phyloP scores from a whole-genome alignment of 2,797 vertebrate species.

The Rhynchotus rufescens region DNA sequence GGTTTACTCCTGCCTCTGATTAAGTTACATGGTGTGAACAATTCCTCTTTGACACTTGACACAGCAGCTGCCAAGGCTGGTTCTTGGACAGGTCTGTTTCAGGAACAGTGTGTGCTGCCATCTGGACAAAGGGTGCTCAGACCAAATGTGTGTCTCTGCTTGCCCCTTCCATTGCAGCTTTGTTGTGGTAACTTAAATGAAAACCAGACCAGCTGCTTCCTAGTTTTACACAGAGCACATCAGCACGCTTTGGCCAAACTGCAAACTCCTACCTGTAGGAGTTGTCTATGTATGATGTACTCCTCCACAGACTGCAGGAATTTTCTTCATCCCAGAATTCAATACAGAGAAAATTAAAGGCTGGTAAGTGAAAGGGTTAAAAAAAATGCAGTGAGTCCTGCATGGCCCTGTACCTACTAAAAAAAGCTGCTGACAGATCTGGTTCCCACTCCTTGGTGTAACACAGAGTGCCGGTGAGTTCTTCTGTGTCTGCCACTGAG shows the following conservation, averaged over 20 bases:
- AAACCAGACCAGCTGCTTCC: conserved; percentile 52
- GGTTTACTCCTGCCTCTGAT: conserved; percentile 3
- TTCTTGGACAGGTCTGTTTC: background rate
- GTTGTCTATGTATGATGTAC: background rate
- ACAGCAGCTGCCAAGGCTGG: conserved; percentile 22
- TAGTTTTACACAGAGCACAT: conserved; percentile 42
- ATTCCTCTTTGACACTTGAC: conserved; percentile 21
- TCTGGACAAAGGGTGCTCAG: background rate
- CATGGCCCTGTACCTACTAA: background rate
- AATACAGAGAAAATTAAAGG: background rate
- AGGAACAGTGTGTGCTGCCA: conserved; percentile 12
- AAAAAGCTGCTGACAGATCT: background rate
- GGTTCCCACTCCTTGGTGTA: background rate
- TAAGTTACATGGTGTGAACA: background rate
- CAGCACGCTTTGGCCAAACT: conserved; percentile 10
- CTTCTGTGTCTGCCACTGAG: background rate
- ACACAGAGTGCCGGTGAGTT: background rate
- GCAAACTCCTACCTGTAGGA: conserved; percentile 4
- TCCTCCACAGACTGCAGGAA: background rate
- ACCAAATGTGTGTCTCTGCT: conserved; percentile 46
- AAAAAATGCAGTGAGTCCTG: background rate
- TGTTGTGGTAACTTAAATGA: conserved; percentile 56
- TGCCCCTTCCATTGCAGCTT: conserved; percentile 44
- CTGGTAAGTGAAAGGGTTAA: background rate
- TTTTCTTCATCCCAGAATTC: background rate